Evolutionary conservation across 2,888 invertebrate genomes (phyloP), one percentile per base, ranked within the genome.

Genomic region (Phaonia tiefii): DNA sequence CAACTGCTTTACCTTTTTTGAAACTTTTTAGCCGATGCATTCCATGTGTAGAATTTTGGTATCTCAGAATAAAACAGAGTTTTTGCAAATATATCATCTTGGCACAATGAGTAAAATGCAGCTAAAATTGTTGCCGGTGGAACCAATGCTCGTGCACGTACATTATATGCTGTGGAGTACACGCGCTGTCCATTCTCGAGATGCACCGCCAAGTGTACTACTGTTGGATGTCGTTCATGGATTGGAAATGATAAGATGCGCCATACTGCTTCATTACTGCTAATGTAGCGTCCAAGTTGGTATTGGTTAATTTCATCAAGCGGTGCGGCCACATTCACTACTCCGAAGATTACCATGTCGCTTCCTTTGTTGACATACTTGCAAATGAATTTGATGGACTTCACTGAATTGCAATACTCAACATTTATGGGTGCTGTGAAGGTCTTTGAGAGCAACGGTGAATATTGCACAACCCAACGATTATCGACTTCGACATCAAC

Each of bases 341-440:
- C 49, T 31, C 76, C 80, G 66, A 83, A 51, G n/a, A 80, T 67
- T 49, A 77, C 82, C 88, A 88, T 87, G 79, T 90, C 89, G 80
- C 87, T 88, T 42, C 89, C 89, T 88, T 91, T 91, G 70, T 84
- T 89, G 31, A 91, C 88, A 85, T 91, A 91, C 84, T 91, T 90
- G 83, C 88, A 89, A 77, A 91, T 86, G 79, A 89, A 90, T 84
- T 89, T 90, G 39, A 90, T 89, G 0, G 86, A 85, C 76, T 90
- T 89, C 0, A 91, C 88, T 0, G 90, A 91, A 84, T 85, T 87
- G 83, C 91, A 91, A 77, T 70, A 87, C 79, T 91, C 90, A 13
- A 91, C 89, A 83, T 91, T 90, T 13, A 88, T 87, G 79, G 90
- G 89, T 0, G 87, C 86, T 58, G 88, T 83, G 60, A 85, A 88